Base-by-base conservation (phyloP, 2,797 vertebrate genomes). In the Peromyscus aztecus region DNA sequence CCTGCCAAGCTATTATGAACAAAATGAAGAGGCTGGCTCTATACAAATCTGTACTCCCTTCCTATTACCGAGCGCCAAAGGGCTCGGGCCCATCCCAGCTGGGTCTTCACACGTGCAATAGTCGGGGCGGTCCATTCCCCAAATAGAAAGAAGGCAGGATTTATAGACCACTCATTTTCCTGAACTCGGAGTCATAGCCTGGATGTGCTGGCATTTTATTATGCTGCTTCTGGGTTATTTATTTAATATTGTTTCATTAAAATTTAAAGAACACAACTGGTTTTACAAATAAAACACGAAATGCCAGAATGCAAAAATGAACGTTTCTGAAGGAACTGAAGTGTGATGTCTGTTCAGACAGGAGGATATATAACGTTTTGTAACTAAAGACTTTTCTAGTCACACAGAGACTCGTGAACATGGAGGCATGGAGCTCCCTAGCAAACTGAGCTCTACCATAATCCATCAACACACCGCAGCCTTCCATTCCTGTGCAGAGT, bases 241-340 rank as follows among this genome's bases (percentile, higher is more conserved):
- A 97, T 91, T 95, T 95, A 89, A 96, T 95, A 96, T 31, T 49
- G 49, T 94, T 91, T 94, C 90, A 96, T 97, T 96, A 97, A 87
- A 96, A 84, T 95, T 97, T 96, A 96, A 97, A 96, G 91, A 97
- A 95, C 59, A 91, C 61, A 91, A 93, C 92, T 77, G 52, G 89
- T 93, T 96, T 92, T 96, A 83, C 89, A 95, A 97, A 96, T 94
- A 95, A 96, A 97, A 89, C 92, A 94, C 52, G 46, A 93, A 89
- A 96, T 84, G 76, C 82, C 92, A 89, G 55, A 67, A 84, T 91
- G 6, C 34, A 73, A 93, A 80, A 94, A 96, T 69, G 71, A 31
- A 95, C 89, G 80, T n/a, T 95, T 59, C 78, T 71, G 57, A 95
- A 95, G 76, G 83, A 93, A 61, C 21, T 67, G 65, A 92, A 90